Evolutionary conservation across 2,113 vertebrate genomes (phyloP).

Genomic region (Charadrius vociferus): DNA sequence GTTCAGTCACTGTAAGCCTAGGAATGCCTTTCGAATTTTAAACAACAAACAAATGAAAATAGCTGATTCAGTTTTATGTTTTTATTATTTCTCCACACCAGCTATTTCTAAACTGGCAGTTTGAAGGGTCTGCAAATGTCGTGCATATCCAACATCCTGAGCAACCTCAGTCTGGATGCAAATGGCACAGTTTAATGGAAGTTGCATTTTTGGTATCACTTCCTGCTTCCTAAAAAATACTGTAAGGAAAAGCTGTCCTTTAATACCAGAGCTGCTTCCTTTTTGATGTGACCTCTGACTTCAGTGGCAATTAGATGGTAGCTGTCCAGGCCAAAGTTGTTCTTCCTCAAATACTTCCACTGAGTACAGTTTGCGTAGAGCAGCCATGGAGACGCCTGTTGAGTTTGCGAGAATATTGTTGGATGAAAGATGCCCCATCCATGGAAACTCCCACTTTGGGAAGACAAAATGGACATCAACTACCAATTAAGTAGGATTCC

Average conservation of each 20-base stretch:
- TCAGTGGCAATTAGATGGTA: background rate
- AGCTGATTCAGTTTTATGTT: background rate
- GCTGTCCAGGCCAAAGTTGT: background rate
- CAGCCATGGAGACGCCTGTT: background rate
- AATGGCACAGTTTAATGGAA: background rate
- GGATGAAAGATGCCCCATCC: background rate
- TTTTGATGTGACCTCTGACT: background rate
- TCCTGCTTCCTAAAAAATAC: background rate
- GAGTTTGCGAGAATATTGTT: background rate
- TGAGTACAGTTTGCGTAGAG: accelerated
- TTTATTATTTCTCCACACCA: background rate
- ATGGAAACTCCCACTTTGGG: background rate
- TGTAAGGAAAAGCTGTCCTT: background rate
- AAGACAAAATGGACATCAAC: background rate
- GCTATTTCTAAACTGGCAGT: background rate
- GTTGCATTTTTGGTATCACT: background rate
- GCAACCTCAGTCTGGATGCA: background rate
- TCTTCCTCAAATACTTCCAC: background rate
- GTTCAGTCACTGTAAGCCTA: background rate
- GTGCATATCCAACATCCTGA: background rate
- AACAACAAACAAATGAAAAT: slow-evolving; percentile 9
- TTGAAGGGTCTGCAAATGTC: background rate
- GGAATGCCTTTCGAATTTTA: background rate
- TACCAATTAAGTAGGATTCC: background rate
- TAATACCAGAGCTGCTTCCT: background rate